A percentile compares a stretch with the other conserved stretches of the same genome.
Conservation (phyloP, 2,888 invertebrate genomes). For the Amiota mariae region DNA sequence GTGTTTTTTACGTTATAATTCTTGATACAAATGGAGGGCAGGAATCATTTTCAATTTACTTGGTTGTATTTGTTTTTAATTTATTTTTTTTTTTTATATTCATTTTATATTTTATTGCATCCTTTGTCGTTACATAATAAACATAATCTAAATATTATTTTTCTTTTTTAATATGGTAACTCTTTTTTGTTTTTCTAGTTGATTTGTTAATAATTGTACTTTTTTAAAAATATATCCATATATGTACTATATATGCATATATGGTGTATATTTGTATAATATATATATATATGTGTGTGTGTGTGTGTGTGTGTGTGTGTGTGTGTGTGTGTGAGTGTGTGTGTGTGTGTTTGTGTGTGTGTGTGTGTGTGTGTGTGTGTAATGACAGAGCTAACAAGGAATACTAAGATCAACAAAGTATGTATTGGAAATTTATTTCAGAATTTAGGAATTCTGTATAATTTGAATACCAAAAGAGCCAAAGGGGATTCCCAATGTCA, state of each 20-base stretch:
- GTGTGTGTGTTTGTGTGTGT: too few species aligned
- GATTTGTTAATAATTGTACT: slow-evolving; percentile 38
- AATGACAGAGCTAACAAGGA: too few species aligned
- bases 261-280: too few species aligned
- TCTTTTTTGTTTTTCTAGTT: slow-evolving; percentile 37
- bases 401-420: too few species aligned
- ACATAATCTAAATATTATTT: slow-evolving; percentile 20
- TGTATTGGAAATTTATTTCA: too few species aligned
- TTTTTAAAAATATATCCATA: slow-evolving; percentile 18
- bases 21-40: slow-evolving; percentile 70
- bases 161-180: slow-evolving; percentile 27
- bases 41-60: slow-evolving; percentile 71
- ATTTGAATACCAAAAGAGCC: too few species aligned
- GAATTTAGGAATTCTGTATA: too few species aligned
- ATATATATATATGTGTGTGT: too few species aligned
- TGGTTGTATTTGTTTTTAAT: slow-evolving; percentile 48
- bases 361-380: too few species aligned
- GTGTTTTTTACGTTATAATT: slow-evolving; percentile 56
- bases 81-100: slow-evolving; percentile 44
- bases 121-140: slow-evolving; percentile 23
- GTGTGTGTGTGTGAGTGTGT: too few species aligned
- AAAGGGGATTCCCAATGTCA: too few species aligned
- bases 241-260: not conserved
- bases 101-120: slow-evolving; percentile 28
- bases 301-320: too few species aligned